Evolutionary conservation across 37 sponge, comb jelly and placozoan species (phyloP), one percentile per base, ranked within the genome.

Genomic region (Diacarnus erythraeanus): DNA sequence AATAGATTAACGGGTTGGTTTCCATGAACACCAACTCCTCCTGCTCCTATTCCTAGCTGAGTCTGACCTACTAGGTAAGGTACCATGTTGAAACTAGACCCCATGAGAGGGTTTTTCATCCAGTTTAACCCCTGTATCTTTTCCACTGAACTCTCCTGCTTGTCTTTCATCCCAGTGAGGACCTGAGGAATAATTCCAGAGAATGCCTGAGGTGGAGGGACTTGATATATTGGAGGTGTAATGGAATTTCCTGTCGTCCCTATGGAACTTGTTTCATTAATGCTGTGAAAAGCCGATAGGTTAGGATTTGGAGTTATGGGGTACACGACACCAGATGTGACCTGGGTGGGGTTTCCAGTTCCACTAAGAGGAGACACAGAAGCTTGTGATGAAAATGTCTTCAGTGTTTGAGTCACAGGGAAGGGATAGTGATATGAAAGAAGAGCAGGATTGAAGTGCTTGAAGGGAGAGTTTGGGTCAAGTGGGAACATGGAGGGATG

Each of bases 391-490:
- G 66, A 29, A 5, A 74, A 77, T 33, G 10, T 3, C 21, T 77
- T 77, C 64, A 77, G 1, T 42, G 22, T 26, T 58, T 59, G 77
- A 23, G 77, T 38, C 25, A 31, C 3, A 0, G 75, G 75, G 57
- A 77, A 64, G 2, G 77, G 65, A 39, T 77, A 77, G 64, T 44
- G 77, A 38, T 77, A 77, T 2, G 57, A 26, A 20, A 74, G 47
- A 30, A 56, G 57, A 1, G 57, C 35, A 27, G 71, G 25, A 35
- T 42, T 71, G 5, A 58, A 9, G 21, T 33, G 76, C 59, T 75
- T 75, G 60, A 36, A 75, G 1, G 74, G 57, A 18, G 51, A 51
- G 30, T 47, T 74, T 9, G 76, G 76, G 29, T 75, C 76, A 0
- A 75, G 20, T 1, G 38, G 34, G 31, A 36, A 59, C 39, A 75